Percentiles rank a stretch among this genome's conserved stretches.
phyloP scores from a whole-genome alignment of 2,113 vertebrate species.

The Gobius niger region DNA sequence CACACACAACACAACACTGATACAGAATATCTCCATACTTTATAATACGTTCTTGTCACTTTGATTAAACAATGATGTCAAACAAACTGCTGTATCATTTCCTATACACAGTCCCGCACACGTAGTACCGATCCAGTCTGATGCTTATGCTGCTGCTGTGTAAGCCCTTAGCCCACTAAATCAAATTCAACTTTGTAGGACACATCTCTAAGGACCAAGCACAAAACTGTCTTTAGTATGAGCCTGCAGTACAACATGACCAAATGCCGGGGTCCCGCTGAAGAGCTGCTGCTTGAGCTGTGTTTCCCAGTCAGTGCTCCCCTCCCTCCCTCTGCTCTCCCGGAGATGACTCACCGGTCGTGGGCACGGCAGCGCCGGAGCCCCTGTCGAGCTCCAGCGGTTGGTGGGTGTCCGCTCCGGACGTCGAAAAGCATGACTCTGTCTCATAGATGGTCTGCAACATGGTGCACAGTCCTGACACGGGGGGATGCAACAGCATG shows the following conservation, averaged over 20 bases:
- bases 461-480: conserved; percentile 74
- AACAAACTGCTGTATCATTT: neutral
- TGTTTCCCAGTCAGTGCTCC: conserved; percentile 1
- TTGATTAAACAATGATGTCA: neutral
- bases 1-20: too few species aligned
- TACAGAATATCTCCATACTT: too few species aligned
- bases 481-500: conserved; percentile 68
- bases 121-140: neutral
- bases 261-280: neutral
- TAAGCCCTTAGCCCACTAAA: conserved; percentile 2
- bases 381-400: conserved; percentile 71
- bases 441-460: conserved; percentile 76
- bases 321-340: conserved; percentile 22
- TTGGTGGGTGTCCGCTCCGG: conserved; percentile 57
- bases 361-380: conserved; percentile 66
- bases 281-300: conserved; percentile 1
- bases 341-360: conserved; percentile 69
- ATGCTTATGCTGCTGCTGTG: neutral
- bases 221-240: conserved; percentile 11
- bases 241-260: neutral
- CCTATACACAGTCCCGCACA: neutral
- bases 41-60: too few species aligned
- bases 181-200: conserved; percentile 5
- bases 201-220: conserved; percentile 9
- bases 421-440: conserved; percentile 67